Percentiles rank a stretch among this genome's conserved stretches.
phyloP scores from a whole-genome alignment of 2,797 vertebrate genomes.

The Bucorvus abyssinicus region DNA sequence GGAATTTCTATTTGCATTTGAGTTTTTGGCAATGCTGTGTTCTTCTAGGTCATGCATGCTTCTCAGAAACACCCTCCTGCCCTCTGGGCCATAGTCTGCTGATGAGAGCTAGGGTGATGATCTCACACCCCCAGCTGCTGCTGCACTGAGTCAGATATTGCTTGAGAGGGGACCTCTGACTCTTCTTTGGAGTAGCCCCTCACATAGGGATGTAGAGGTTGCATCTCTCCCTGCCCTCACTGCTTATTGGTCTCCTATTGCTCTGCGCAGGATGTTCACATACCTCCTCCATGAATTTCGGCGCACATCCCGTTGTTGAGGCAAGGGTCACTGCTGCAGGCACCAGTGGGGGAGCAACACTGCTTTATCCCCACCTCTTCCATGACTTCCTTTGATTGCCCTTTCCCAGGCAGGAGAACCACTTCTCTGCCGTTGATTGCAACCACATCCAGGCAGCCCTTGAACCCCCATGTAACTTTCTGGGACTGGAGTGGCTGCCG shows the following conservation, averaged over 20 bases:
- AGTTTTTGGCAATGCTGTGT: background rate
- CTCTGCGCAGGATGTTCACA: background rate
- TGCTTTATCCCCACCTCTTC: conserved; percentile 81
- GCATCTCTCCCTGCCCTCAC: background rate
- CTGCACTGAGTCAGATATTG: background rate
- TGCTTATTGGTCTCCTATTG: background rate
- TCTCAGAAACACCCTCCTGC: conserved; percentile 15
- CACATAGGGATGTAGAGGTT: background rate
- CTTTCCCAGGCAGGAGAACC: conserved; percentile 32
- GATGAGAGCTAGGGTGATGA: background rate
- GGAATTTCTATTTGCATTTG: conserved; percentile 11
- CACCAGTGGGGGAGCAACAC: conserved; percentile 78
- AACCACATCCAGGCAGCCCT: conserved; percentile 86
- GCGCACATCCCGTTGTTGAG: conserved; percentile 84
- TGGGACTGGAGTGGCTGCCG: conserved; percentile 3
- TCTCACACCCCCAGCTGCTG: background rate
- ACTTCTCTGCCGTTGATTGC: conserved; percentile 80
- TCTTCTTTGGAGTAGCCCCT: background rate
- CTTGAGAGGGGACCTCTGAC: background rate
- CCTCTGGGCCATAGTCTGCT: background rate
- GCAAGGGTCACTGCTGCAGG: conserved; percentile 82
- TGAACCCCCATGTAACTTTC: conserved; percentile 72
- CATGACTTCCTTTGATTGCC: conserved; percentile 58
- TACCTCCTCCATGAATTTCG: conserved; percentile 81
- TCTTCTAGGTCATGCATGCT: background rate